A percentile compares a stretch with the other conserved stretches of the same genome.
These are phyloP conservation scores for Oxystoma pomonae DNA, from an alignment of 2,888 invertebrate genomes.

Conservation along the genomic window DNA sequence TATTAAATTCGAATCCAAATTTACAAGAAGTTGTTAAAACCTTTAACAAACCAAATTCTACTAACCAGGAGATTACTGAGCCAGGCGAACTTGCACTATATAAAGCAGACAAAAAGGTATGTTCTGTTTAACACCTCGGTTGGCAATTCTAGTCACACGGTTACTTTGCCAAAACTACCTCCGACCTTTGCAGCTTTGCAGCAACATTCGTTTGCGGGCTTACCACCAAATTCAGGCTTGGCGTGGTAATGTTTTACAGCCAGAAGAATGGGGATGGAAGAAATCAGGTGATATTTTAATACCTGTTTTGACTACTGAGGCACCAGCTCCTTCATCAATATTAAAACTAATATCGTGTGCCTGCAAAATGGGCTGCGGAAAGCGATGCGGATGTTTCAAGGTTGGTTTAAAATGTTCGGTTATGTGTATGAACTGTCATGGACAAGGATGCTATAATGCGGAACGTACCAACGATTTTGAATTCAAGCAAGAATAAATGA, in stretches of 20 bases:
- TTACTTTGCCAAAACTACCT: background rate
- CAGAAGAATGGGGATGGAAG: background rate
- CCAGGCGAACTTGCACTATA: conserved; percentile 9
- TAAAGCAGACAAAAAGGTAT: background rate
- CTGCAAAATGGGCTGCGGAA: background rate
- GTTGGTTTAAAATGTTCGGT: background rate
- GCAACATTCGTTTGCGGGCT: background rate
- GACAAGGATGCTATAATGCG: background rate
- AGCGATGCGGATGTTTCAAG: background rate
- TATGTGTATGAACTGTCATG: background rate
- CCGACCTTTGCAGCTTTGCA: background rate
- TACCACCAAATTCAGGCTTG: background rate
- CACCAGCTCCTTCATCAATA: background rate
- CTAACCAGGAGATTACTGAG: too few relatives aligned
- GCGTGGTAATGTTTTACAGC: background rate
- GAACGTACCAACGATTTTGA: background rate
- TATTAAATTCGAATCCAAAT: conserved; percentile 6
- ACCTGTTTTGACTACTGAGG: background rate
- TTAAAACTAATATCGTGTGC: background rate
- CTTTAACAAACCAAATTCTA: conserved; percentile 7
- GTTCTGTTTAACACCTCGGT: background rate
- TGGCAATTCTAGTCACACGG: background rate
- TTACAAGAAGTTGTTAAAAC: conserved; percentile 4
- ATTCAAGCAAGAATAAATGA: background rate
- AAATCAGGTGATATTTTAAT: background rate